Percentiles rank a stretch among this genome's conserved stretches.
Evolutionary conservation across 2,888 invertebrate genomes (phyloP).

Genomic region (Platycheirus albimanus): DNA sequence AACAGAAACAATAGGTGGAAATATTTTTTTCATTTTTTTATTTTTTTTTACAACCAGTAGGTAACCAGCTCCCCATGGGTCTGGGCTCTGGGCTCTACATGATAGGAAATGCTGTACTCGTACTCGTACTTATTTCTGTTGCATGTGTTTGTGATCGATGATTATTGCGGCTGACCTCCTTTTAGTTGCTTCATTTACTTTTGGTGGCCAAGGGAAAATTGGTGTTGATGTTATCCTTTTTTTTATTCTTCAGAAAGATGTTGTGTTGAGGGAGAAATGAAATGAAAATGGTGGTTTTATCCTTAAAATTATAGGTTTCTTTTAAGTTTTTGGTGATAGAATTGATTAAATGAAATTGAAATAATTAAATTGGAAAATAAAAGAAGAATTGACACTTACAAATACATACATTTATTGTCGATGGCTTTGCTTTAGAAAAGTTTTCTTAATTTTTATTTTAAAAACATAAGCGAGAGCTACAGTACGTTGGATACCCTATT

Average conservation of each 20-base stretch:
- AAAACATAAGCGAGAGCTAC: no score
- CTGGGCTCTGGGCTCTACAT: slow-evolving; percentile 41
- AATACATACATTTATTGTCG: no score
- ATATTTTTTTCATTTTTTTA: no score
- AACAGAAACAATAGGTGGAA: slow-evolving; percentile 62
- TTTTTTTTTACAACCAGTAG: slow-evolving; percentile 54
- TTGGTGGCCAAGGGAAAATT: slow-evolving; percentile 11
- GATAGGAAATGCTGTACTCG: slow-evolving; percentile 44
- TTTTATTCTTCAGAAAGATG: neutral
- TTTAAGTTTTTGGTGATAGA: no score
- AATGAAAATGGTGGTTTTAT: no score
- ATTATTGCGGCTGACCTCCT: slow-evolving; percentile 72
- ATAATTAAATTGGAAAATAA: no score
- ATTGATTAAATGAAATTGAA: no score
- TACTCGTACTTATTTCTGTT: slow-evolving; percentile 41
- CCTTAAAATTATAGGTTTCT: no score
- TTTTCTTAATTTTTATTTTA: no score
- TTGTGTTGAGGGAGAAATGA: neutral
- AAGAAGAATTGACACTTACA: no score
- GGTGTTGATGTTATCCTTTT: neutral
- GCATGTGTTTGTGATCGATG: slow-evolving; percentile 64
- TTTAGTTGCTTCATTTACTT: slow-evolving; percentile 70
- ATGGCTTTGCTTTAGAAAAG: no score
- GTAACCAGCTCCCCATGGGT: slow-evolving; percentile 59
- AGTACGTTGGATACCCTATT: no score